Conservation (phyloP, 2,888 invertebrate genomes). For the Plutella xylostella region DNA sequence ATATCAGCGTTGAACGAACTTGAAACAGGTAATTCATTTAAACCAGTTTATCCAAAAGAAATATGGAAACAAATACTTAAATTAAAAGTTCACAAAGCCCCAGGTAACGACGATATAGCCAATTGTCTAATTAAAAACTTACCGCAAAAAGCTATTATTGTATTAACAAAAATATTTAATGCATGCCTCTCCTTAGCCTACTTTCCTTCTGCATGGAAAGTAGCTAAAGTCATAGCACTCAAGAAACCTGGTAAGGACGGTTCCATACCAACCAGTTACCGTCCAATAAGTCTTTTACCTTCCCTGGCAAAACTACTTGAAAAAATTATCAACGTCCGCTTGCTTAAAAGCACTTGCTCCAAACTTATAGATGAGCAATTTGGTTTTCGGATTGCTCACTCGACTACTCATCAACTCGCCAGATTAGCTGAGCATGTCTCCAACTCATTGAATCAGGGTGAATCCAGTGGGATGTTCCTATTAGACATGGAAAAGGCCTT, state of each 20-base stretch:
- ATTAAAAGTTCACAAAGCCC: constrained; percentile 9
- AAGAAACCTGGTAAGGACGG: constrained; percentile 9
- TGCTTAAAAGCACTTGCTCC: background rate
- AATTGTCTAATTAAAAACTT: constrained; percentile 11
- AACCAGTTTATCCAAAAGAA: constrained; percentile 1
- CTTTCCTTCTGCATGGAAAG: constrained; percentile 10
- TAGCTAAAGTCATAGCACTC: constrained; percentile 8
- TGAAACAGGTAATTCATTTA: too few relatives aligned
- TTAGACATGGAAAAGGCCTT: background rate
- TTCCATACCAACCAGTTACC: constrained; percentile 6
- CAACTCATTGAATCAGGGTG: background rate
- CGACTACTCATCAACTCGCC: background rate
- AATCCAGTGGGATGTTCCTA: background rate
- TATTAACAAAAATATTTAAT: constrained; percentile 12
- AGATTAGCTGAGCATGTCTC: background rate
- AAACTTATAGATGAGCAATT: background rate
- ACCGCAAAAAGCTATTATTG: constrained; percentile 9
- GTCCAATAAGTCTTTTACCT: constrained; percentile 13
- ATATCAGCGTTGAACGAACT: too few relatives aligned
- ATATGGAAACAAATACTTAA: background rate
- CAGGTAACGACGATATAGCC: constrained; percentile 6
- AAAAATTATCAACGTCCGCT: constrained; percentile 5
- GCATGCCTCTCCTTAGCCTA: constrained; percentile 5
- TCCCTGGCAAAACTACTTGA: constrained; percentile 12
- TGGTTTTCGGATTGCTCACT: background rate